Percentiles rank a stretch among this genome's conserved stretches.
These are phyloP conservation scores for Nemurella pictetii DNA, from an alignment of 2,888 invertebrate species.

Conservation along the genomic window DNA sequence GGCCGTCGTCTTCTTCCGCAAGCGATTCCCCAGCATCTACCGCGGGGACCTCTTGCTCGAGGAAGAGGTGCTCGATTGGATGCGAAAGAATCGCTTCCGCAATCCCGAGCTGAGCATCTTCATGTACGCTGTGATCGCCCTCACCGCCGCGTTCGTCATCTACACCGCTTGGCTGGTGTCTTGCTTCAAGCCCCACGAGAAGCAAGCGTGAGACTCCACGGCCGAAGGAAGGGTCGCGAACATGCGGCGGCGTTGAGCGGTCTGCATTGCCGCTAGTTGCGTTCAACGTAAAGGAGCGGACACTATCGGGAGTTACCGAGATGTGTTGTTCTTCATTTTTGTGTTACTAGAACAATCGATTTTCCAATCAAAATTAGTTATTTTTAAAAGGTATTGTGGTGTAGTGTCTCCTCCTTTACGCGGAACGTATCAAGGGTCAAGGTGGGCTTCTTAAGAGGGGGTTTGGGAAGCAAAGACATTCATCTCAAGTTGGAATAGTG, in stretches of 20 bases:
- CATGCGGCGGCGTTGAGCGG: too few species aligned
- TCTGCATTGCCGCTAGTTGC: too few species aligned
- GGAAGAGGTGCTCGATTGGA: slow-evolving; percentile 87
- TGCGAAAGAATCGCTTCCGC: slow-evolving; percentile 88
- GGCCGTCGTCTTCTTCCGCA: slow-evolving; percentile 87
- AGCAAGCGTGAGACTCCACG: slow-evolving; percentile 39
- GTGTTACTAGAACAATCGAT: too few species aligned
- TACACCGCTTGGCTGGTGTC: slow-evolving; percentile 90
- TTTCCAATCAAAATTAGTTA: too few species aligned
- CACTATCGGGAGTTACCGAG: too few species aligned
- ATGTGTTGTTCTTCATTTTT: too few species aligned
- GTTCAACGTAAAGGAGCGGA: too few species aligned
- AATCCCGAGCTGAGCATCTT: slow-evolving; percentile 92
- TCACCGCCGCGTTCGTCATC: slow-evolving; percentile 81
- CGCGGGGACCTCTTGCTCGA: slow-evolving; percentile 85
- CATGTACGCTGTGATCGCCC: slow-evolving; percentile 88
- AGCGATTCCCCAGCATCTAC: slow-evolving; percentile 90
- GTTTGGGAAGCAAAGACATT: background rate
- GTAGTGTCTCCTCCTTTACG: too few species aligned
- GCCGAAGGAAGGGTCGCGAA: too few species aligned
- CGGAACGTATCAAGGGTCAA: too few species aligned
- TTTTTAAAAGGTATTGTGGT: too few species aligned
- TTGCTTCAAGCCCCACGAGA: slow-evolving; percentile 77
- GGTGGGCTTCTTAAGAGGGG: background rate
- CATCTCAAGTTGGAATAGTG: background rate